phyloP scores from a whole-genome alignment of 1,140 invertebrate species.

The Diorhabda sublineata region DNA sequence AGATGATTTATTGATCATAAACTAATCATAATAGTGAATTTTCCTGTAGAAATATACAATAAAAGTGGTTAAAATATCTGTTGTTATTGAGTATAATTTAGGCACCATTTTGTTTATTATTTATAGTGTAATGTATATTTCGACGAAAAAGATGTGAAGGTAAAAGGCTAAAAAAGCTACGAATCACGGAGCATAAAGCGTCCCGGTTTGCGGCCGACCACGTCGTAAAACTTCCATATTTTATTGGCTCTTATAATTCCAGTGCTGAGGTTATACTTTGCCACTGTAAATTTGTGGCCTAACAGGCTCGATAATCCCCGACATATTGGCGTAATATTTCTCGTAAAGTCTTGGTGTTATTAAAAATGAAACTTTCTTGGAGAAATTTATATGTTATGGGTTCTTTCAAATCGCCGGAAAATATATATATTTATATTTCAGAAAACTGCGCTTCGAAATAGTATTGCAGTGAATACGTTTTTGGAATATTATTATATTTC shows the following conservation, averaged over 20 bases:
- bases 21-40: too few species aligned
- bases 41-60: too few species aligned
- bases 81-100: too few species aligned
- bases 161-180: constrained; percentile 10
- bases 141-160: constrained; percentile 3
- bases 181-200: constrained; percentile 15
- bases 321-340: constrained; percentile 13
- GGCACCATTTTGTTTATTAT: too few species aligned
- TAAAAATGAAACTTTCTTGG: background rate
- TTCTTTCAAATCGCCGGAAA: background rate
- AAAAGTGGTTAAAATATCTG: too few species aligned
- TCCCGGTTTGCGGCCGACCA: constrained; percentile 12
- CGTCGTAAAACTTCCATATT: constrained; percentile 22
- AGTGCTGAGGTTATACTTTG: constrained; percentile 18
- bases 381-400: background rate
- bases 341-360: background rate
- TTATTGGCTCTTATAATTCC: constrained; percentile 17
- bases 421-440: background rate
- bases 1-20: too few species aligned
- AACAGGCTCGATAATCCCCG: constrained; percentile 10
- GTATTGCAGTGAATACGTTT: too few species aligned
- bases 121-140: constrained; percentile 6
- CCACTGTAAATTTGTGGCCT: constrained; percentile 15
- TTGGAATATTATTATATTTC: too few species aligned
- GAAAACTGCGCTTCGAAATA: too few species aligned